phyloP scores from a whole-genome alignment of 2,797 vertebrate genomes.

The Pitangus sulphuratus region DNA sequence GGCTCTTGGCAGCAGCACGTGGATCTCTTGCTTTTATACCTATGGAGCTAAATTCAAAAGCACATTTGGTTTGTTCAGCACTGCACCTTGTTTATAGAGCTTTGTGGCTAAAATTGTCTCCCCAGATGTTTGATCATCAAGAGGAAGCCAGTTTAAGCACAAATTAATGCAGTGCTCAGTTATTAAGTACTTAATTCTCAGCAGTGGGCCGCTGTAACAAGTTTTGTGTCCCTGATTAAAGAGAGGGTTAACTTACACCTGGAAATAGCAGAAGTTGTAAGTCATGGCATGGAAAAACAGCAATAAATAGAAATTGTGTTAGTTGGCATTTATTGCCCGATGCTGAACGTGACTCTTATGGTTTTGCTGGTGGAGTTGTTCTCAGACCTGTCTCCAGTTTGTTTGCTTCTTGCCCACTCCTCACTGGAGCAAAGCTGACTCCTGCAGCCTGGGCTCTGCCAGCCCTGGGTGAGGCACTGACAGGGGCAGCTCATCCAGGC shows the following conservation, averaged over 20 bases:
- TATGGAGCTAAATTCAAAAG: conserved; percentile 39
- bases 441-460: neutral
- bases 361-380: neutral
- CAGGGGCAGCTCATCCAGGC: neutral
- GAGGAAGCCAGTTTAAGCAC: conserved; percentile 63
- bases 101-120: conserved; percentile 71
- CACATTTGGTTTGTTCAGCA: conserved; percentile 48
- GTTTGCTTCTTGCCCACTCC: neutral
- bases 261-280: neutral
- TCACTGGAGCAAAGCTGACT: neutral
- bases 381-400: neutral
- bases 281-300: neutral
- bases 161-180: conserved; percentile 62
- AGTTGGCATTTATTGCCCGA: neutral
- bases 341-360: neutral
- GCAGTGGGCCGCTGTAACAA: neutral
- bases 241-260: neutral
- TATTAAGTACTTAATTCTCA: conserved; percentile 75
- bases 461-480: neutral
- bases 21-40: neutral
- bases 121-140: conserved; percentile 72
- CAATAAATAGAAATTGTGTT: neutral
- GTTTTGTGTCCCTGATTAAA: conserved; percentile 45
- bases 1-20: neutral
- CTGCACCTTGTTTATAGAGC: conserved; percentile 55